Evolutionary conservation across 1,140 invertebrate species (phyloP), one percentile per base, ranked within the genome.

Genomic region (Leptoteleia sp.): DNA sequence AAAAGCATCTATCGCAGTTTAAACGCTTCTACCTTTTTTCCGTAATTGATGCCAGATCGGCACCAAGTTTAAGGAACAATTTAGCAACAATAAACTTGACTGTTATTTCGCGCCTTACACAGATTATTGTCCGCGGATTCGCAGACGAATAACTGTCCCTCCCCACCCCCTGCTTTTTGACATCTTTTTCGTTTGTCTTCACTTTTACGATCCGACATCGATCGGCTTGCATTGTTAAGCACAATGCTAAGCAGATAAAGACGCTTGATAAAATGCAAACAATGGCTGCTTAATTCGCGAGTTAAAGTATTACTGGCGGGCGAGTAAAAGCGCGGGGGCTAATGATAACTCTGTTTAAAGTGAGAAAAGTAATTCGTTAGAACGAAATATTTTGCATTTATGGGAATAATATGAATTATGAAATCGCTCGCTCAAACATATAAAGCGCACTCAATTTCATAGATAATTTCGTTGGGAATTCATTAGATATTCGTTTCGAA

Each of bases 381-480:
- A 52, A 52, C 25, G 33, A 37, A 50, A 33, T 50, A 15, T 50
- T 50, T 50, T 33, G 13, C 15, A 50, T 50, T 50, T 50, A 33
- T 33, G 15, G 29, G 15, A 50, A 50, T 50, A 33, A 50, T 33
- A 50, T 11, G 29, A 37, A 52, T 50, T 33, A 50, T 9, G 29
- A 50, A 50, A 37, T 25, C 17, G 31, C 16, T n/a, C n/a, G n/a
- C n/a, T n/a, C n/a, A n/a, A n/a, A n/a, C n/a, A n/a, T n/a, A n/a
- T 8, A 42, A 42, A 57, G 8, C 25, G 54, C 25, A 31, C 11
- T 43, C 15, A 43, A 57, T 43, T 57, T 57, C 11, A 13, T 37
- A 62, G 43, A 48, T 62, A 48, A 62, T 62, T 48, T 62, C 43
- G 27, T 62, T 29, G 19, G 4, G 4, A 62, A 48, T 48, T 62